Conservation (phyloP, 2,113 vertebrate species). For the Pogonocichla stellata region DNA sequence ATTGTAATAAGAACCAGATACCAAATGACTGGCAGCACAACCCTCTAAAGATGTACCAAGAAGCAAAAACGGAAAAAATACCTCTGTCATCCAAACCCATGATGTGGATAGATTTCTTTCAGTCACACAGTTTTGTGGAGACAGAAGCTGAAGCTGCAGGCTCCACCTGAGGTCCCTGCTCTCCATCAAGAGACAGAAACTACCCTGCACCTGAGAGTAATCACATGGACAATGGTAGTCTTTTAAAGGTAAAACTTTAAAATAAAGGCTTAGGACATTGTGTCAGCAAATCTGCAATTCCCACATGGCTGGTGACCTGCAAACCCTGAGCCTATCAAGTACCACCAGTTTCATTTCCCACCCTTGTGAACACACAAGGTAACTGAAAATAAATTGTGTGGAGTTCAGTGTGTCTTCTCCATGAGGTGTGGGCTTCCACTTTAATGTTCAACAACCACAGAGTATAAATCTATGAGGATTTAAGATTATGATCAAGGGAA, state of each 20-base stretch:
- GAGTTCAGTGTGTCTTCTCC: neutral
- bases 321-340: neutral
- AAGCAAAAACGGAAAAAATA: neutral
- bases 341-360: neutral
- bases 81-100: neutral
- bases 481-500: neutral
- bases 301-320: neutral
- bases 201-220: neutral
- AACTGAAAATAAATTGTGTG: neutral
- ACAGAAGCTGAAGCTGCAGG: neutral
- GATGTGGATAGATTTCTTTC: neutral
- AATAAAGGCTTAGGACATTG: neutral
- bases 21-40: neutral
- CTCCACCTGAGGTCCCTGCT: neutral
- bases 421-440: accelerated
- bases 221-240: accelerated
- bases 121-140: neutral
- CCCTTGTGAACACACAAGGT: accelerated
- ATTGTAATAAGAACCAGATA: neutral
- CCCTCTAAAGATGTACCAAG: neutral
- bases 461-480: neutral
- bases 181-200: neutral
- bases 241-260: neutral
- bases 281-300: neutral
- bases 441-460: neutral